Evolutionary conservation across 2,888 invertebrate species (phyloP).

Genomic region (Papilio protenor): DNA sequence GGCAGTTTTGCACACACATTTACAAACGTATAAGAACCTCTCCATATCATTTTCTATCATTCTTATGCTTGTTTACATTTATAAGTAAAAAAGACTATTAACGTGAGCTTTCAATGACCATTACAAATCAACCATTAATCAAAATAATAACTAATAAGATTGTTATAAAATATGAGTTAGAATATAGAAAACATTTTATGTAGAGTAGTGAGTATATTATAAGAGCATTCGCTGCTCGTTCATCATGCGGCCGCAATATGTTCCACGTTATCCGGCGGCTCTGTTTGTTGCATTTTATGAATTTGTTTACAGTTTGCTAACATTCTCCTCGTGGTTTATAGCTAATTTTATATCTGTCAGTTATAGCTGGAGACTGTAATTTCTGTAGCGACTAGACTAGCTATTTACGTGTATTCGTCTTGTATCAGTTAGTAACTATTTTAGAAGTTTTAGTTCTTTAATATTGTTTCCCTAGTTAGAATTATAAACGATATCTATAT

Average conservation of each 20-base stretch:
- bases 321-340: neutral
- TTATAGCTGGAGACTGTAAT: neutral
- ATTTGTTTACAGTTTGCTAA: slow-evolving; percentile 16
- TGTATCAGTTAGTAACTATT: neutral
- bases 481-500: neutral
- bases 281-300: slow-evolving; percentile 11
- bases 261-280: neutral
- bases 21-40: too few relatives aligned
- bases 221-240: slow-evolving; percentile 24
- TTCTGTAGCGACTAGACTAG: too few relatives aligned
- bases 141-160: too few relatives aligned
- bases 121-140: too few relatives aligned
- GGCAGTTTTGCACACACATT: too few relatives aligned
- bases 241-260: slow-evolving; percentile 30
- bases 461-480: too few relatives aligned
- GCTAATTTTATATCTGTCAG: slow-evolving; percentile 32
- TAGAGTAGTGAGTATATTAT: slow-evolving; percentile 20
- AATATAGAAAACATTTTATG: slow-evolving; percentile 23
- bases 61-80: too few relatives aligned
- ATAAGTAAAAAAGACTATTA: too few relatives aligned
- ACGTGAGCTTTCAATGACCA: too few relatives aligned
- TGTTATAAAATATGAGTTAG: neutral
- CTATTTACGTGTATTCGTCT: too few relatives aligned
- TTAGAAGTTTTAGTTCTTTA: too few relatives aligned
- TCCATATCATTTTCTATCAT: too few relatives aligned